Base-by-base conservation (phyloP, 2,797 vertebrate genomes). In the Parambassis ranga region DNA sequence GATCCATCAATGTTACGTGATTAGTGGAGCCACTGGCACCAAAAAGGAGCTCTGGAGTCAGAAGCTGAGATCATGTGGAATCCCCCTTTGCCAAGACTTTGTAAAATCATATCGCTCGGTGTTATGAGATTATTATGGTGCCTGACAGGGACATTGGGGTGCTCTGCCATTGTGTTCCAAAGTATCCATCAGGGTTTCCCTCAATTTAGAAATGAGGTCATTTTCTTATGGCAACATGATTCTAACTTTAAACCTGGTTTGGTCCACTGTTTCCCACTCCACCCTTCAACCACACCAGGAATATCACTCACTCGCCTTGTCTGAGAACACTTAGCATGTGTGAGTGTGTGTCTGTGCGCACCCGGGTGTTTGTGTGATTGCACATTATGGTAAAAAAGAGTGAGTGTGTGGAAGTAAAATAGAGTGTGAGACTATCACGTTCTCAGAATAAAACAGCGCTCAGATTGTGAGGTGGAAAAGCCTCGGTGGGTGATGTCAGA, bases 161-260 rank as follows among this genome's bases (percentile, higher is more conserved):
- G 70, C 65, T 56, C 65, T 59, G 61, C 67, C 75, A 78, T 66
- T 77, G 75, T 70, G 55, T 71, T 82, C 75, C 73, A 83, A 70
- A 49, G 67, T 62, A 64, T 88, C 82, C 82, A 86, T 79, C 78
- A 82, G 73, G 72, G 71, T 84, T 87, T 81, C 56, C 82, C 85
- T 86, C 57, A 43, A 69, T 83, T 85, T 88, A 75, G 84, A 82
- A 83, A 85, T 88, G 85, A 91, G 74, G 79, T 90, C 83, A 88
- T 82, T 77, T 80, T 88, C 68, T 77, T 77, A 87, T 88, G 82
- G 83, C 75, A 85, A 71, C 83, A 78, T 67, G 81, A 71, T 82
- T 90, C 87, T 89, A 90, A 90, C 84, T 89, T 90, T 89, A 88
- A 82, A 88, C 68, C 89, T 73, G 79, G 67, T 90, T 83, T 76